Base-by-base conservation (phyloP, 2,113 vertebrate genomes). In the Hyperoodon ampullatus region DNA sequence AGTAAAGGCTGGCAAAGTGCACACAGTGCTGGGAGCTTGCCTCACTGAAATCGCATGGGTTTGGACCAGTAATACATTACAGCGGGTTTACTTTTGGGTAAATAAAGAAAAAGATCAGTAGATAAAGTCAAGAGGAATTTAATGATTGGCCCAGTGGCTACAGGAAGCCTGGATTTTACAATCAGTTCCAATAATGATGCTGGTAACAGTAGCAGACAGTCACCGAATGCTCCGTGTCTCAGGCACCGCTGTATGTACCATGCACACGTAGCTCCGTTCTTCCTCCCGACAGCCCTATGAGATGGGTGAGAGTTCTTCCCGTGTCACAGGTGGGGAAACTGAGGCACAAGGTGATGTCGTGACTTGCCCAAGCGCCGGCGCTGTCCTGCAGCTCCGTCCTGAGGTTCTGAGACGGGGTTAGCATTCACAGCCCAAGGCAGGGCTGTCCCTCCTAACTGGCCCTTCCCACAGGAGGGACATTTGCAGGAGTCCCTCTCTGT, bases 81-180 rank as follows among this genome's bases (percentile, higher is more conserved):
- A 84, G 66, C 24, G 33, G 10, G 81, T 44, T 96, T 98, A 47
- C 84, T 97, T 96, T 88, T 42, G 0, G 0, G 55, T 78, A 87
- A 88, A 39, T 6, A 63, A 96, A 71, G 68, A 50, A 68, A 84
- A 93, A 55, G 70, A 53, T 68, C 18, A 47, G 60, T 66, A 13
- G 24, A 13, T 66, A 55, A 95, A 91, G 24, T 55, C 71, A 47
- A 65, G 28, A 61, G 55, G 81, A 72, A 63, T 75, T 84, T 21
- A 86, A 50, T 18, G 44, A 74, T 23, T 13, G n/a, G 55, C 28
- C 42, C 23, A 15, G 1, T 66, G 35, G 74, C 55, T 80, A 75
- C 26, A 60, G 28, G 5, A 74, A 70, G 42, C 24, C 63, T 19
- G 39, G 35, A 63, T 92, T 77, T 92, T 30, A 61, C 24, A 65